Evolutionary conservation across 2,113 vertebrate genomes (phyloP), one percentile per base, ranked within the genome.

Genomic region (Brachypodius melanocephalos): DNA sequence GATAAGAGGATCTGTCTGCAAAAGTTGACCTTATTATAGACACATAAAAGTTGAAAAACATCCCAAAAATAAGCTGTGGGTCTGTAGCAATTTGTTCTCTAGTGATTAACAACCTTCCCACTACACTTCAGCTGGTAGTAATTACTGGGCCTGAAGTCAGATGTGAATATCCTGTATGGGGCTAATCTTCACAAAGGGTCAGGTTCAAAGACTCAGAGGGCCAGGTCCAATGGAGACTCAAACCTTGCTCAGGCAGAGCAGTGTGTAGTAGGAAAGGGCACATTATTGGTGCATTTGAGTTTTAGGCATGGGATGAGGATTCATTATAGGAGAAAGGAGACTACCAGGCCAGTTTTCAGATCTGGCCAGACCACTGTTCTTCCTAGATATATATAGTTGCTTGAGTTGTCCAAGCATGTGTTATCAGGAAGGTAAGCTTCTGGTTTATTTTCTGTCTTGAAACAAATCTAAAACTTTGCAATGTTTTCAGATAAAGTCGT

Each of bases 261-360:
- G 13, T 1, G 1, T 15, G 17, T 14, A 7, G 7, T 10, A 65
- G 67, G 48, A 57, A 73, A 73, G 10, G 17, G 8, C 21, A 25
- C 1, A 0, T 40, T 82, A 13, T 36, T 10, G 4, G 18, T 54
- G 8, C 15, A 8, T 52, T 80, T 28, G 10, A 1, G 0, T 62
- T 26, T 25, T 12, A 89, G 67, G 17, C 51, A 61, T 21, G 19
- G 17, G 12, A 22, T 82, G 54, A 45, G 40, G 31, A n/a, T 34
- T 69, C 42, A 17, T 17, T 82, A 5, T 24, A 49, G 43, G 43
- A 82, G 36, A 38, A 38, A 6, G 10, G 22, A 82, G 12, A 8
- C 5, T 38, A 26, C 19, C 0, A 1, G 14, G 5, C 5, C 29
- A 38, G 12, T 71, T 81, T 83, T 75, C 6, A 8, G 15, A 78